Conservation (phyloP, 2,113 vertebrate species). For the Phrynocephalus versicolor region DNA sequence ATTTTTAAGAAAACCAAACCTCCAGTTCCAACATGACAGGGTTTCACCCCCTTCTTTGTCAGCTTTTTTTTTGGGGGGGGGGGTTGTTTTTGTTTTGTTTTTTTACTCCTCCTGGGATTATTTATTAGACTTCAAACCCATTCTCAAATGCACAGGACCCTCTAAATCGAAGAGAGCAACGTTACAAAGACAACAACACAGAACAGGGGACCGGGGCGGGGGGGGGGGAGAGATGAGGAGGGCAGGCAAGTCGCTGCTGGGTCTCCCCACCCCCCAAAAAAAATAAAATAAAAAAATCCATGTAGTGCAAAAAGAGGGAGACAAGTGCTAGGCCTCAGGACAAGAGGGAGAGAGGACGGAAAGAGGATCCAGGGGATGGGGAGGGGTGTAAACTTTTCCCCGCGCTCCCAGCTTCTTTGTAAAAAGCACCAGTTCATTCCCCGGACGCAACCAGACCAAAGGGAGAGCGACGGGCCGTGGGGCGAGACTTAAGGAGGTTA, state of each 20-base stretch:
- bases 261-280: neutral
- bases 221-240: too few species aligned
- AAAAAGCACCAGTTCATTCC: constrained; percentile 49
- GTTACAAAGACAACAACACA: constrained; percentile 55
- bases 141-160: constrained; percentile 51
- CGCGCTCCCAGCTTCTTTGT: neutral
- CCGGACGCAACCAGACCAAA: constrained; percentile 60
- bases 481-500: neutral
- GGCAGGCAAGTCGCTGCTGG: constrained; percentile 23
- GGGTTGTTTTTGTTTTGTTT: constrained; percentile 25
- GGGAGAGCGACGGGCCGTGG: neutral
- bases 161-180: constrained; percentile 64
- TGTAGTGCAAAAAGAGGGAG: constrained; percentile 64
- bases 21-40: neutral
- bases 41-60: too few species aligned
- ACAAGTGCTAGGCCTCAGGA: neutral
- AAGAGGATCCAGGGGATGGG: neutral
- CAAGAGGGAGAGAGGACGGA: neutral
- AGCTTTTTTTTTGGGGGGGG: too few species aligned
- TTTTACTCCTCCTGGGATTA: constrained; percentile 69
- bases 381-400: neutral
- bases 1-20: neutral
- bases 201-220: too few species aligned
- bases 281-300: constrained; percentile 58
- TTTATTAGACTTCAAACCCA: constrained; percentile 43